These are phyloP conservation scores for Gallinago paraguaiae DNA, from an alignment of 2,113 vertebrate genomes.

Conservation along the genomic window DNA sequence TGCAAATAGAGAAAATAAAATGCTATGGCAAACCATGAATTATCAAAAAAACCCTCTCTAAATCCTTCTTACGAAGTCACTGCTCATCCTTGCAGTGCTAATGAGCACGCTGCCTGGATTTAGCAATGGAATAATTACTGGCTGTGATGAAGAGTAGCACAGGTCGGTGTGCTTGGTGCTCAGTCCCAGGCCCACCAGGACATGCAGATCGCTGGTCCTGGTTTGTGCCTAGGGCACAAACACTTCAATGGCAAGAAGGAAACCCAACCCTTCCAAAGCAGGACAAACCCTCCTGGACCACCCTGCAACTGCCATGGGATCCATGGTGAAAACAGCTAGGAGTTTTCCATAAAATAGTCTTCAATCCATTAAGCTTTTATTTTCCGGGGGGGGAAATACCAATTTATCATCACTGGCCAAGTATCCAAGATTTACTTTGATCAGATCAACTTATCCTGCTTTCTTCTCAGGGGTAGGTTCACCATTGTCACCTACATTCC, in stretches of 20 bases:
- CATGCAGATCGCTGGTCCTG: neutral
- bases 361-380: accelerated
- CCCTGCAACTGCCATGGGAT: neutral
- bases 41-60: neutral
- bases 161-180: neutral
- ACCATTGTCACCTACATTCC: neutral
- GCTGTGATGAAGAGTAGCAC: neutral
- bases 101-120: neutral
- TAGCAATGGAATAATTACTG: neutral
- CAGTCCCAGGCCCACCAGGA: neutral
- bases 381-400: neutral
- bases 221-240: neutral
- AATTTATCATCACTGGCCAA: neutral
- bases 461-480: neutral
- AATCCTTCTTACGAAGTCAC: conserved; percentile 2
- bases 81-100: neutral
- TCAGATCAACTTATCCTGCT: neutral
- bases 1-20: conserved; percentile 67
- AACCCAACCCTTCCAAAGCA: neutral
- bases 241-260: neutral
- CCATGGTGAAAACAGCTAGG: neutral
- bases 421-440: neutral
- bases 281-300: neutral
- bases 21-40: conserved; percentile 13
- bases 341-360: neutral